Percentiles rank a stretch among this genome's conserved stretches.
Evolutionary conservation across 2,888 invertebrate species (phyloP).

Genomic region (Limnephilus lunatus): DNA sequence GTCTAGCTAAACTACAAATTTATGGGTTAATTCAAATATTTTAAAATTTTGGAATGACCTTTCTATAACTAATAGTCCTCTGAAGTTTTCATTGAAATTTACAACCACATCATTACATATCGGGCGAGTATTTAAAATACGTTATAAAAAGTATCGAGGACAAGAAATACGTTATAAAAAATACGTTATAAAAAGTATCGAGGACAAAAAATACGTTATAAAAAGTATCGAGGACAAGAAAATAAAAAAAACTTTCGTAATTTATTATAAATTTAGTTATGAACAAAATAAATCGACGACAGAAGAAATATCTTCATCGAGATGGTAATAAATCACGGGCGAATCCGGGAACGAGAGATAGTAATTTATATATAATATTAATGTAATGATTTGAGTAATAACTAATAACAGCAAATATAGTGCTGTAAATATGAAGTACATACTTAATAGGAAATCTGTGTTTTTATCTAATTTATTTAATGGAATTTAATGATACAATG

Average conservation of each 20-base stretch:
- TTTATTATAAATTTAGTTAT: too few species aligned
- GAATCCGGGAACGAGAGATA: background rate
- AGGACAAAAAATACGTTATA: too few species aligned
- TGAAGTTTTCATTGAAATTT: background rate
- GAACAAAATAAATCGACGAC: too few species aligned
- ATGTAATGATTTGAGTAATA: background rate
- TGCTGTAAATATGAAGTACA: background rate
- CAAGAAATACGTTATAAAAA: too few species aligned
- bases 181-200: too few species aligned
- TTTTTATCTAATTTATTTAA: background rate
- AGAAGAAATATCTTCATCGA: background rate
- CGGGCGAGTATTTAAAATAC: too few species aligned
- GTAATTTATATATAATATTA: background rate
- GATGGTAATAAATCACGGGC: background rate
- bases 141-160: too few species aligned
- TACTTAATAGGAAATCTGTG: background rate
- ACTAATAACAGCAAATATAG: background rate
- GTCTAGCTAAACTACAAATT: too few species aligned
- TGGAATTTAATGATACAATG: background rate
- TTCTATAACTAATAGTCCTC: background rate
- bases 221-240: too few species aligned
- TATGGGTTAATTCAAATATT: background rate
- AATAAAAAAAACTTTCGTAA: too few species aligned
- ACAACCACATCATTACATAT: background rate
- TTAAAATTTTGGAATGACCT: background rate